Evolutionary conservation across 1,140 invertebrate genomes (phyloP).

Genomic region (Caenorhabditis remanei): DNA sequence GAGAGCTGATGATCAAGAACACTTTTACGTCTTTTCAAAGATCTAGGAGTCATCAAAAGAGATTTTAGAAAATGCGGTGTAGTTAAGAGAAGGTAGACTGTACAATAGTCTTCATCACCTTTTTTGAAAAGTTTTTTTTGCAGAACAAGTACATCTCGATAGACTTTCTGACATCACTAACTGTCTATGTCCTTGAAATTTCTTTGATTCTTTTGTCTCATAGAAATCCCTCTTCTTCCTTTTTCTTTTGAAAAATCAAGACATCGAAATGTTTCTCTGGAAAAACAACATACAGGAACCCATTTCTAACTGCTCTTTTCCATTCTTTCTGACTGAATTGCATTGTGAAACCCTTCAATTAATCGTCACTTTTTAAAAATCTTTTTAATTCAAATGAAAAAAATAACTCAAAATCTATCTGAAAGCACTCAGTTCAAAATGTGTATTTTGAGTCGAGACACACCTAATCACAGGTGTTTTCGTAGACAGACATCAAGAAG

Average conservation of each 20-base stretch:
- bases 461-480: slow-evolving; percentile 47
- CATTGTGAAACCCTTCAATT: neutral
- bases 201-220: too few species aligned
- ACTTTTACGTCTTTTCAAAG: neutral
- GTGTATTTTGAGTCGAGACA: slow-evolving; percentile 39
- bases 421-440: slow-evolving; percentile 28
- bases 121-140: too few species aligned
- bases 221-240: too few species aligned
- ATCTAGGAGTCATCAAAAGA: neutral
- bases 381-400: neutral
- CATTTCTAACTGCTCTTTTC: neutral
- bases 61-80: neutral
- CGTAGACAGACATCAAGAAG: slow-evolving; percentile 36
- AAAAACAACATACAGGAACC: neutral
- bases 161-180: too few species aligned
- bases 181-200: neutral
- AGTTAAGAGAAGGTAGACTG: too few species aligned
- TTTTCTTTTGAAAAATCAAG: neutral
- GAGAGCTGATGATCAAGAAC: neutral
- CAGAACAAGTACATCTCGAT: neutral
- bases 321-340: neutral
- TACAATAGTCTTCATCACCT: too few species aligned
- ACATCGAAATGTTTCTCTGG: neutral
- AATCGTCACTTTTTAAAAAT: neutral
- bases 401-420: neutral